Evolutionary conservation across 2,888 invertebrate genomes (phyloP), one percentile per base, ranked within the genome.

Genomic region (Folsomia candida): DNA sequence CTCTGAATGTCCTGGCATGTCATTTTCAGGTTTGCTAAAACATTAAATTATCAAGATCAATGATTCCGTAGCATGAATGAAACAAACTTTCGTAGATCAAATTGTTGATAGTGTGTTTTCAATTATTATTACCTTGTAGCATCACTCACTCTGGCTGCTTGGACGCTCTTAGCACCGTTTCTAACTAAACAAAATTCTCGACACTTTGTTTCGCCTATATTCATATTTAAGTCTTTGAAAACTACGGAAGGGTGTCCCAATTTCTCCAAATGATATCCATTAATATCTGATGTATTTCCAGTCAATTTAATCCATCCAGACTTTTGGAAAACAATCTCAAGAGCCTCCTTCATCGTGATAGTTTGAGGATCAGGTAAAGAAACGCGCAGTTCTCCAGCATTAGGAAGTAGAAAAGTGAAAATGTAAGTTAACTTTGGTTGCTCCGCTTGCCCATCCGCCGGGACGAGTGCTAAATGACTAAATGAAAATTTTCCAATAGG

Each of bases 401-500:
- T 76, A 2, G 79, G 79, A 14, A 79, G 71, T 4, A 79, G 70
- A 69, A 79, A 75, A 0, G 78, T 74, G 9, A 78, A 66, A 27
- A 68, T 76, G 24, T 71, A 62, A 25, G 67, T 57, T n/a, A 62
- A 70, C 1, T 67, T 24, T 0, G 62, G n/a, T 25, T 65, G 62
- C 24, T 68, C 68, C 4, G 68, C 61, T 9, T 65, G 68, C 47
- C 69, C 68, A 37, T 73, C 73, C 9, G 69, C 71, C 54, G 67
- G 69, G 1, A 95, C 91, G 20, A 97, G 86, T 3, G 96, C 96
- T 18, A 97, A 86, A 80, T 91, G 91, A 14, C 89, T 89, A 83
- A 97, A 96, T 28, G 94, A 94, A 83, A 96, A 97, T 84, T 97
- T 97, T 0, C 92, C 91, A 78, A 97, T 92, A 1, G 91, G 90